Conservation (phyloP, 1,140 invertebrate species). For the Drosophila guanche region DNA sequence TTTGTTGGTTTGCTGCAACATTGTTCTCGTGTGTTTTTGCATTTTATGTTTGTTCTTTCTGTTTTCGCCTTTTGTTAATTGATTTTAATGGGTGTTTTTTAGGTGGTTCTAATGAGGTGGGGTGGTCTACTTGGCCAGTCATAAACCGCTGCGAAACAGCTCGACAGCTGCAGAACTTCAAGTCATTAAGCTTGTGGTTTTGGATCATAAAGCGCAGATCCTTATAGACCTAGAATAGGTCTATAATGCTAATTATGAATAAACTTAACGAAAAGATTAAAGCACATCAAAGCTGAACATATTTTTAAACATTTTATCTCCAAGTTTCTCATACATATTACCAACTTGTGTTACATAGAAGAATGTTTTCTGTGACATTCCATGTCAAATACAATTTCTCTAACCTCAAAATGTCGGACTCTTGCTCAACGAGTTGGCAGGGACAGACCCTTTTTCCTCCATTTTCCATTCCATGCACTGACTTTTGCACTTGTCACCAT, state of each 20-base stretch:
- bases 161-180: conserved; percentile 39
- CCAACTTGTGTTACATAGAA: background rate
- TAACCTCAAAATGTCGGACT: no score
- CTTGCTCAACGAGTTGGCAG: no score
- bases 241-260: conserved; percentile 8
- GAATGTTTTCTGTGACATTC: no score
- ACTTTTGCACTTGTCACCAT: conserved; percentile 63
- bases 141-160: conserved; percentile 38
- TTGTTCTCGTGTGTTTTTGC: conserved; percentile 29
- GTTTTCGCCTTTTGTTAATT: conserved; percentile 34
- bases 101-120: conserved; percentile 34
- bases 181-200: conserved; percentile 34
- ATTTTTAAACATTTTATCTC: no score
- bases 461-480: conserved; percentile 10
- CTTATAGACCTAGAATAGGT: conserved; percentile 22
- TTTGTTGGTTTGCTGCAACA: conserved; percentile 15
- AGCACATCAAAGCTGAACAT: background rate
- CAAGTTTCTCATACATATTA: no score
- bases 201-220: conserved; percentile 14
- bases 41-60: conserved; percentile 16
- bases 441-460: background rate
- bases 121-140: conserved; percentile 34
- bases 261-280: no score
- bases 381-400: no score
- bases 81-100: conserved; percentile 47